Base-by-base conservation (phyloP, 2,888 invertebrate species). In the Parnassius glacialis region DNA sequence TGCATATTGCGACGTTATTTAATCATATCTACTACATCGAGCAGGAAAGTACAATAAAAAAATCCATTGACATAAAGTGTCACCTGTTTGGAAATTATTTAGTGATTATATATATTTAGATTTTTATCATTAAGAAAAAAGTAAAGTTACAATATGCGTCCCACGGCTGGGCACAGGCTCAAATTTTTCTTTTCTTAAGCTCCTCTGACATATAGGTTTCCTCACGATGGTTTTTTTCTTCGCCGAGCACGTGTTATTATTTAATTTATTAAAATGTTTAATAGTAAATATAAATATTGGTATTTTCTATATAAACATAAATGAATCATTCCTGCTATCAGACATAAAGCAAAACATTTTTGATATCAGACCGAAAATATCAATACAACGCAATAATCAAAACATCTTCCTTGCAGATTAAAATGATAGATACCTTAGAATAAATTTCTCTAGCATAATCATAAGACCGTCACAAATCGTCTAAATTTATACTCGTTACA, bases 1-100 rank as follows among this genome's bases (percentile, higher is more conserved):
- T 80, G 84, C 84, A 85, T 80, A 83, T 76, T 85, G 87, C 87
- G 89, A 81, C 87, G 86, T 78, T 77, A 78, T 80, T 78, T 80
- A 69, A 73, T 74, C 81, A 48, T 56, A 43, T 48, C 51, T 52
- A 56, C 45, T 20, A 10, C 62, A 53, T 20, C 59, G 52, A 42
- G 42, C 47, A 13, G 34, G 47, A 57, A 52, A 61, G 42, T 56
- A 52, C 42, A 10, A 51, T 9, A 25, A 10, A 53, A 50, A 58
- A 54, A 53, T 47, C 12, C 16, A 12, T 34, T 3, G 11, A n/a
- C 5, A n/a, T n/a, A 34, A 25, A 25, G 12, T 56, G 45, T 47
- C 13, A 13, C 13, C n/a, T 48, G 0, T 48, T 48, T 10, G 9
- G 48, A 12, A 13, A 48, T 48, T 7, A 48, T 13, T 48, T 13